Evolutionary conservation across 1,140 invertebrate genomes (phyloP).

Genomic region (Atopsyche davidsoni): DNA sequence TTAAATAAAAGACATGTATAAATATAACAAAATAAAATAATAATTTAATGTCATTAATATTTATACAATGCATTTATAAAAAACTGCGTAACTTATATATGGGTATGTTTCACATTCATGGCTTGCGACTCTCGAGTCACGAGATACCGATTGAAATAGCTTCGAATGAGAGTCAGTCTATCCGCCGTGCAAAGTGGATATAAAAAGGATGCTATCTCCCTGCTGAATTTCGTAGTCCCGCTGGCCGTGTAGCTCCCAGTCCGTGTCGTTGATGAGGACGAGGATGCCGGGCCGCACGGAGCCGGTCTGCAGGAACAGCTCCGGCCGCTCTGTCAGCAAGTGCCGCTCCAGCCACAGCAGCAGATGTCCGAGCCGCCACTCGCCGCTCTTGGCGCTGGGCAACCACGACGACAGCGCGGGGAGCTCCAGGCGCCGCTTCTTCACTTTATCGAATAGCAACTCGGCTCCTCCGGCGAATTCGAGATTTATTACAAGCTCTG

Average conservation of each 20-base stretch:
- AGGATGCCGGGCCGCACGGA: slow-evolving; percentile 84
- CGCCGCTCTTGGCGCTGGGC: neutral
- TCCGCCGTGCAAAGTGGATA: slow-evolving; percentile 57
- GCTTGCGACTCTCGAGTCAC: no score
- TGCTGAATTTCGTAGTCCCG: slow-evolving; percentile 48
- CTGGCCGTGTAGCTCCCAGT: slow-evolving; percentile 80
- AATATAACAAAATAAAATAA: no score
- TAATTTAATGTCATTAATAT: no score
- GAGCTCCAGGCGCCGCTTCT: slow-evolving; percentile 62
- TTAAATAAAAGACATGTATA: no score
- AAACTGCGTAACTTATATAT: no score
- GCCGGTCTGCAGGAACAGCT: slow-evolving; percentile 81
- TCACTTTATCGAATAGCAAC: slow-evolving; percentile 76
- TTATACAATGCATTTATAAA: no score
- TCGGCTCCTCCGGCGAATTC: slow-evolving; percentile 78
- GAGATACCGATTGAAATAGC: no score
- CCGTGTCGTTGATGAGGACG: slow-evolving; percentile 85
- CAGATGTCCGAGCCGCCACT: slow-evolving; percentile 38
- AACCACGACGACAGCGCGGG: slow-evolving; percentile 33
- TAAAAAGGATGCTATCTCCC: slow-evolving; percentile 51
- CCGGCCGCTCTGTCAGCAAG: slow-evolving; percentile 75
- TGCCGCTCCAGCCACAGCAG: slow-evolving; percentile 81
- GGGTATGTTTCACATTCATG: no score
- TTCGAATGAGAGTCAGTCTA: no score
- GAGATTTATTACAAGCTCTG: no score